phyloP scores from a whole-genome alignment of 2,888 invertebrate species.

The Amphimallon solstitiale region DNA sequence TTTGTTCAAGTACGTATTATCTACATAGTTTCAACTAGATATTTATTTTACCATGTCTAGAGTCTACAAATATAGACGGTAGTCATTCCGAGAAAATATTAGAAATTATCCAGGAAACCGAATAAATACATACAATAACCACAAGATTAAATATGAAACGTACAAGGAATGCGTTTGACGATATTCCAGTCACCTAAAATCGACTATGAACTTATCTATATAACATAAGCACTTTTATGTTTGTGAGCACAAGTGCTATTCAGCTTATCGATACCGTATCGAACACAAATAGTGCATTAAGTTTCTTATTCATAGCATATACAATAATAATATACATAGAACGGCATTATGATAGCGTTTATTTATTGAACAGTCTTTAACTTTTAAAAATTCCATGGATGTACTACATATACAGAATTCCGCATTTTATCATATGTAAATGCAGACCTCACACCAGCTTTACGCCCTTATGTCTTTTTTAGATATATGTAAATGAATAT shows the following conservation, averaged over 20 bases:
- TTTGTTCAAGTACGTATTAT: no score
- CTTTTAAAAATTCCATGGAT: no score
- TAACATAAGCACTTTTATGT: no score
- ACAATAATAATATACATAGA: no score
- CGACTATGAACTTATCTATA: background rate
- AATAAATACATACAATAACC: background rate
- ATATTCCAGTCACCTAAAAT: background rate
- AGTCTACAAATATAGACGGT: background rate
- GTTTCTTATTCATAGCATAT: background rate
- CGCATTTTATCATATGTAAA: no score
- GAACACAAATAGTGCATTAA: conserved; percentile 26
- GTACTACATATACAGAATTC: no score
- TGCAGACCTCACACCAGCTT: no score
- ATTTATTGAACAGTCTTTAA: background rate
- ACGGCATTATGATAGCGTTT: background rate
- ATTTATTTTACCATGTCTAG: no score
- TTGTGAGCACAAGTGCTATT: background rate
- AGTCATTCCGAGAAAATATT: conserved; percentile 2
- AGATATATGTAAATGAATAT: no score
- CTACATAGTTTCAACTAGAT: no score
- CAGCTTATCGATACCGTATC: conserved; percentile 12
- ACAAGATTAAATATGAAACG: conserved; percentile 10
- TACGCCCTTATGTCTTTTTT: no score
- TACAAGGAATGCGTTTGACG: conserved; percentile 8
- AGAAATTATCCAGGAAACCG: background rate